Conservation (phyloP, 2,113 vertebrate genomes). For the Pseudonaja textilis region DNA sequence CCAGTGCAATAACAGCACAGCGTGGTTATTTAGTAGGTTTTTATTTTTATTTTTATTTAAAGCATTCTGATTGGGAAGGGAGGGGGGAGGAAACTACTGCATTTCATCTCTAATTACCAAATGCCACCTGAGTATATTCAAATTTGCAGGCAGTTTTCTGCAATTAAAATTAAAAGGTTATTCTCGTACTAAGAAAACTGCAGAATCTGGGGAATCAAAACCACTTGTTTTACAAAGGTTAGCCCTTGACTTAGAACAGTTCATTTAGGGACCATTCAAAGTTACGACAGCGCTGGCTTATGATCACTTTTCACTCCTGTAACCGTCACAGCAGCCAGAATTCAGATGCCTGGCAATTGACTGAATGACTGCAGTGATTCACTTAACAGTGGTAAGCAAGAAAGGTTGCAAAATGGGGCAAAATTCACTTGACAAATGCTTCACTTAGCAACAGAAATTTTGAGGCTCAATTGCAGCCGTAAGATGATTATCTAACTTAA, state of each 20-base stretch:
- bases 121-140: background rate
- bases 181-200: background rate
- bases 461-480: background rate
- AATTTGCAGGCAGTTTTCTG: conserved; percentile 4
- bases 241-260: background rate
- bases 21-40: background rate
- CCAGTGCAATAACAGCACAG: background rate
- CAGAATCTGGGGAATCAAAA: background rate
- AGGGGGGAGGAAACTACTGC: background rate
- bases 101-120: background rate
- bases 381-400: background rate
- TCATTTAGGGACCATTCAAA: background rate
- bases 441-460: background rate
- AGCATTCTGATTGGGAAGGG: background rate
- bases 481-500: background rate
- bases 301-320: background rate
- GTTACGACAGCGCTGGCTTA: background rate
- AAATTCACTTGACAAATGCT: background rate
- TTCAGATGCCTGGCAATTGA: background rate
- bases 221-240: background rate
- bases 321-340: too few relatives aligned
- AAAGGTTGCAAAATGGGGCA: background rate
- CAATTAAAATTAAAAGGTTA: background rate
- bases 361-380: background rate
- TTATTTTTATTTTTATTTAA: background rate